phyloP scores from a whole-genome alignment of 2,113 vertebrate species.

The Sylvilagus bachmani region DNA sequence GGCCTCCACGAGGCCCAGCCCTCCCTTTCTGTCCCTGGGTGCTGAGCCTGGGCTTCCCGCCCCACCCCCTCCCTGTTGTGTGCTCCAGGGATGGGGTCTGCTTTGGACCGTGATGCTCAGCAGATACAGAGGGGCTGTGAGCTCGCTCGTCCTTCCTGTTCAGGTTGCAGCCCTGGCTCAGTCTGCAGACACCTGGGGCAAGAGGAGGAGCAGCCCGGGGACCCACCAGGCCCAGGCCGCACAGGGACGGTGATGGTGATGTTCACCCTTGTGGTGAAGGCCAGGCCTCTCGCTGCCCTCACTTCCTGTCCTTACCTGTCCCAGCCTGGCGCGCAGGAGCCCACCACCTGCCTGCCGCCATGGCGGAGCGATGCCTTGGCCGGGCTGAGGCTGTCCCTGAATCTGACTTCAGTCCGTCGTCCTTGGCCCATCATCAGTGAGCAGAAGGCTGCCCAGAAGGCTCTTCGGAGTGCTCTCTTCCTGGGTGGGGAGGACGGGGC shows the following conservation, averaged over 20 bases:
- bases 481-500: not conserved
- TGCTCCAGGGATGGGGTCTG: not conserved
- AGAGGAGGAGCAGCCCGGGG: no score
- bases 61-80: not conserved
- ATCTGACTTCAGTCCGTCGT: slow-evolving; percentile 10
- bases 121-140: not conserved
- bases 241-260: no score
- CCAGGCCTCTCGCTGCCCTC: not conserved
- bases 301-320: not conserved
- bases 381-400: not conserved
- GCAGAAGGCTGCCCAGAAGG: not conserved
- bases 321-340: not conserved
- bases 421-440: not conserved
- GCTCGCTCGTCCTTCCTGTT: not conserved
- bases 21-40: not conserved
- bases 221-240: not conserved
- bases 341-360: fast-evolving
- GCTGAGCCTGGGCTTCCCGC: not conserved
- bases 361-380: fast-evolving
- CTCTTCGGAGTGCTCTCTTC: not conserved
- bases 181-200: not conserved
- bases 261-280: not conserved
- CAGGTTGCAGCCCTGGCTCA: not conserved
- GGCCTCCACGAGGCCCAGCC: not conserved
- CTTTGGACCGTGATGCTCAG: not conserved